Evolutionary conservation across 2,797 vertebrate species (phyloP), one percentile per base, ranked within the genome.

Genomic region (Oreortyx pictus): DNA sequence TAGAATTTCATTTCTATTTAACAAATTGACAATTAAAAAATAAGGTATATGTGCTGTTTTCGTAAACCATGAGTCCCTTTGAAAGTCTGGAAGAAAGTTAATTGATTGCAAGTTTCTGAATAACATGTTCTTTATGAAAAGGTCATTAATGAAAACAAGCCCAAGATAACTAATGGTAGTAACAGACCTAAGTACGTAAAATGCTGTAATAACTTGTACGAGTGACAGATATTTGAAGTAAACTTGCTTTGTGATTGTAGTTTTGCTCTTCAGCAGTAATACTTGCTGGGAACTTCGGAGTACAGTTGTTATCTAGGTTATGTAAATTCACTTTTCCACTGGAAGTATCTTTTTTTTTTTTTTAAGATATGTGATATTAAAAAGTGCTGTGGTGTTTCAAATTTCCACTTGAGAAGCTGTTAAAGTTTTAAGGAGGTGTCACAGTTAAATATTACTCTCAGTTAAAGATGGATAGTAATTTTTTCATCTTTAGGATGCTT

Each of bases 171-270:
- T 81, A 80, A n/a, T 61, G 12, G 25, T 83, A 85, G 62, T 47
- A 93, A 87, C 5, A 17, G 47, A 46, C 71, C 35, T 15, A 90
- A 70, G 3, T 77, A 44, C 23, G 39, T 37, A 72, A 81, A 90
- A 71, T 68, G 8, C 14, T 79, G 44, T 77, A 62, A 95, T 57
- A 82, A 74, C 27, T 44, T 76, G 10, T 19, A 66, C 18, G 20
- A 94, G 12, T 64, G 43, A 72, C 25, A 86, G 84, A 67, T 80
- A 88, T 50, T 75, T 91, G 71, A 78, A 90, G n/a, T 4, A 39
- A 93, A 61, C n/a, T 57, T 79, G 7, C 86, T 88, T 77, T 81
- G 24, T 61, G 62, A 61, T 71, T 18, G 46, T 25, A 33, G 27
- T 7, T 52, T 22, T 64, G 9, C 2, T 73, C 82, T 88, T 72